These are phyloP conservation scores for Andrena fulva DNA, from an alignment of 2,888 invertebrate genomes.

Conservation along the genomic window DNA sequence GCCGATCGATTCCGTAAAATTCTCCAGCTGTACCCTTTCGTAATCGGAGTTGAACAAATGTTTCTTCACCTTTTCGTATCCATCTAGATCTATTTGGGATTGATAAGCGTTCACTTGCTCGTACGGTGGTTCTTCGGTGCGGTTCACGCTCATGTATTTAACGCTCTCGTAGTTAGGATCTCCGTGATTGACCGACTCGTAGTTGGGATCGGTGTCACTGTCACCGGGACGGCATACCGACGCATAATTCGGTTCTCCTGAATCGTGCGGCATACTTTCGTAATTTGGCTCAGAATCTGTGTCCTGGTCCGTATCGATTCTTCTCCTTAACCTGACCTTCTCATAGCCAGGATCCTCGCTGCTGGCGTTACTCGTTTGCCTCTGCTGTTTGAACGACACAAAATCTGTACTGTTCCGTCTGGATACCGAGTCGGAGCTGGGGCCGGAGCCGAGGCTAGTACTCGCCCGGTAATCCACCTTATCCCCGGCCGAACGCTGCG, in stretches of 20 bases:
- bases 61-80: constrained; percentile 77
- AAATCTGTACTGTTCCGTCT: constrained; percentile 70
- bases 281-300: constrained; percentile 90
- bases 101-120: constrained; percentile 79
- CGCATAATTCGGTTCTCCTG: constrained; percentile 87
- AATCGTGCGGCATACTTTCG: constrained; percentile 89
- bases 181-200: constrained; percentile 89
- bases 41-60: constrained; percentile 68
- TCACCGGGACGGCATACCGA: constrained; percentile 86
- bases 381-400: constrained; percentile 77
- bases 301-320: constrained; percentile 83
- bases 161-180: constrained; percentile 95
- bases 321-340: constrained; percentile 84
- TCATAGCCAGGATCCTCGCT: constrained; percentile 86
- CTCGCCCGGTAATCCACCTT: constrained; percentile 43
- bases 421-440: not conserved
- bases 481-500: constrained; percentile 81
- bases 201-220: constrained; percentile 91
- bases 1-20: constrained; percentile 57
- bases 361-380: constrained; percentile 81
- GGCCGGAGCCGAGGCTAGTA: not conserved
- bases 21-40: constrained; percentile 68
- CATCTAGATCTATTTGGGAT: constrained; percentile 55
- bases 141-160: constrained; percentile 88
- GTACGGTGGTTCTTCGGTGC: constrained; percentile 87